Conservation (phyloP, 2,888 invertebrate species). For the Clitarchus hookeri region DNA sequence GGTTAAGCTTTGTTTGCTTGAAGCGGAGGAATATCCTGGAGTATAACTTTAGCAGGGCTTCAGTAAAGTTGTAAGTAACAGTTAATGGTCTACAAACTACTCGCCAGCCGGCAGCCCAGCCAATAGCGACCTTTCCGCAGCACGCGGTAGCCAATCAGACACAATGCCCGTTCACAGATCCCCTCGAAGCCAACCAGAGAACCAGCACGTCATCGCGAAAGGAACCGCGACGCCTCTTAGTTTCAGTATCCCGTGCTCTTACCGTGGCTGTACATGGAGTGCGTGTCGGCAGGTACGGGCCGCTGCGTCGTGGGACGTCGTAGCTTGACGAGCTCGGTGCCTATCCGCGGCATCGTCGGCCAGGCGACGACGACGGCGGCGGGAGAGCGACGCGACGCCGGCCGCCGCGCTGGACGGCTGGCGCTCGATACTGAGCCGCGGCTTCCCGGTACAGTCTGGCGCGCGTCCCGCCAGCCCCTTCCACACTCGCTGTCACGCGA, state of each 20-base stretch:
- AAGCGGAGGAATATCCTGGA: too few species aligned
- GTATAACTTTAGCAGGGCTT: too few species aligned
- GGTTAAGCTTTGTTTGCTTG: too few species aligned
- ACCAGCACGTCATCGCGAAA: too few species aligned
- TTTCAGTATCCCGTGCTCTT: neutral
- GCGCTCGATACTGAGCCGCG: neutral
- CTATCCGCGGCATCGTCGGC: slow-evolving; percentile 36
- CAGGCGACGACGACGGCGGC: neutral
- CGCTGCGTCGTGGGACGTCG: slow-evolving; percentile 28
- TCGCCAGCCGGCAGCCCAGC: too few species aligned
- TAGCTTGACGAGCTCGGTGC: slow-evolving; percentile 31
- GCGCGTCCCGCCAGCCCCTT: neutral
- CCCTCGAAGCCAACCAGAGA: too few species aligned
- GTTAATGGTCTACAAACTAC: too few species aligned
- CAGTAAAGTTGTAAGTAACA: too few species aligned
- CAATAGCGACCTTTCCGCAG: too few species aligned
- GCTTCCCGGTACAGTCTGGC: neutral
- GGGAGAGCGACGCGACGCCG: slow-evolving; percentile 42
- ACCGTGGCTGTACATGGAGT: slow-evolving; percentile 41
- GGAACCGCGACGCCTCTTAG: too few species aligned
- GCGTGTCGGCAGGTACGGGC: slow-evolving; percentile 37
- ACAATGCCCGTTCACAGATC: too few species aligned
- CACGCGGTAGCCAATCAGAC: too few species aligned
- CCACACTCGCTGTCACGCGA: neutral
- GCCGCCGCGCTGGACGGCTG: neutral